Conservation (phyloP, 2,888 invertebrate species). For the Athalia rosae region DNA sequence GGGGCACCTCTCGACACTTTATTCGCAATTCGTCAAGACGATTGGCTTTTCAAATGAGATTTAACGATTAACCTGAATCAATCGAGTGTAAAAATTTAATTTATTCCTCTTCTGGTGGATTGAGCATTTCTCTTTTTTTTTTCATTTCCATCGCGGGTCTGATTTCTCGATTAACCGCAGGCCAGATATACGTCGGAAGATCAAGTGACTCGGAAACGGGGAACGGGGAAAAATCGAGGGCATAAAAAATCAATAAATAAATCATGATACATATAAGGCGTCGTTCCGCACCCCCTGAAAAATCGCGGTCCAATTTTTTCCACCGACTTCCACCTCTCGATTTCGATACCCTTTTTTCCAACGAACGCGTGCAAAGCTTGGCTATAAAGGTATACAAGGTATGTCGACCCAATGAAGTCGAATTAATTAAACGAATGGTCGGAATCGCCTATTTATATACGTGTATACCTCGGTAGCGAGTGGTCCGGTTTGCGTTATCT, state of each 20-base stretch:
- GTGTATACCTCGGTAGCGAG: background rate
- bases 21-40: background rate
- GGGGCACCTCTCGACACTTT: background rate
- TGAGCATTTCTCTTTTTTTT: no score
- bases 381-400: no score
- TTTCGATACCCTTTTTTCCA: background rate
- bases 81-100: no score
- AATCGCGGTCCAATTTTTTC: conserved; percentile 21
- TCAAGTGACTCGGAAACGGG: no score
- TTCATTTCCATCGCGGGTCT: no score
- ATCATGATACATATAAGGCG: background rate
- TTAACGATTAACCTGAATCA: no score
- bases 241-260: background rate
- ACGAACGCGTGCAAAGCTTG: no score
- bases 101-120: no score
- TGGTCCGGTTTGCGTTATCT: conserved; percentile 50
- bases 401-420: conserved; percentile 35
- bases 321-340: conserved; percentile 23
- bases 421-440: conserved; percentile 61
- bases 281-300: background rate
- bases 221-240: background rate
- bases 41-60: no score
- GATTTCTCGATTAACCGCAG: no score
- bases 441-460: conserved; percentile 18
- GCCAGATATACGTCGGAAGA: no score